Evolutionary conservation across 1,140 invertebrate genomes (phyloP), one percentile per base, ranked within the genome.

Genomic region (Zaprionus africanus): DNA sequence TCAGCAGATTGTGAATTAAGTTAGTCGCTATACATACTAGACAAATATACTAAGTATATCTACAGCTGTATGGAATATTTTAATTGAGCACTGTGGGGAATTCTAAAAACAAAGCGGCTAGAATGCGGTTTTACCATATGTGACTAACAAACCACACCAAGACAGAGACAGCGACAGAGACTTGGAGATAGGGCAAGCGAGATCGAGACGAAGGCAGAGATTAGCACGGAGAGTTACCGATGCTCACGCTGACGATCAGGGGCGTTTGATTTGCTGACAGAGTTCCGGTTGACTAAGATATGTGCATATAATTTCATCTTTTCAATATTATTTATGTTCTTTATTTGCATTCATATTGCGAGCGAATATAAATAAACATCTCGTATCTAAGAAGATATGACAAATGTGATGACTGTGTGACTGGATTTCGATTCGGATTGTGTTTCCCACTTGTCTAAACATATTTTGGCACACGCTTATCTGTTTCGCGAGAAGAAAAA

Each of bases 261-360:
- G 83, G 77, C 80, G 77, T 75, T 81, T 22, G 34, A 70, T 76
- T 70, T 62, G 60, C 36, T 67, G 61, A 67, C 57, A 69, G 54
- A 88, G 84, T 88, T 88, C 84, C 84, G 85, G 85, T 76, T 90
- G 46, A 41, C 69, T 76, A 81, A 43, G 74, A 73, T 74, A 81
- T 88, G 73, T 77, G 82, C 75, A 80, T 84, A 76, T 46, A 36
- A 59, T 67, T 61, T 56, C 56, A 70, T 58, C 53, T 46, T 46
- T 73, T 24, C 17, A 69, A 28, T 31, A 58, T 76, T 46, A 60
- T 76, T 64, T 53, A 60, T 49, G 49, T 43, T 54, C n/a, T 53
- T 41, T 22, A 58, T 59, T 69, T 69, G 58, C 53, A 73, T 67
- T 41, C 63, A 60, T 46, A 73, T 59, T 65, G 41, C 63, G 63